Evolutionary conservation across 1,140 invertebrate species (phyloP).

Genomic region (Drosophila nigrodunni): DNA sequence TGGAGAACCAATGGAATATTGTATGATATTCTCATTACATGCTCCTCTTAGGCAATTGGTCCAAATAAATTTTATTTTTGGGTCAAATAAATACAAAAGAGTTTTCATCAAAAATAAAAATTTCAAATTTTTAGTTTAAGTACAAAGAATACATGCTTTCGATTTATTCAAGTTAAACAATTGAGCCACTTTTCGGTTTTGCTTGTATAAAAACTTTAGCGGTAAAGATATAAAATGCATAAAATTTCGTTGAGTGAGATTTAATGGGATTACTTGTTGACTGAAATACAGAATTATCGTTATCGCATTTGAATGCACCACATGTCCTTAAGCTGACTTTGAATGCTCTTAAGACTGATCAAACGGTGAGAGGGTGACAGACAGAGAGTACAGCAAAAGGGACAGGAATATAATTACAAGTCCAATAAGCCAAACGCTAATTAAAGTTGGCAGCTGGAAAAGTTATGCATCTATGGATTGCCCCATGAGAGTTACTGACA

Average conservation of each 20-base stretch:
- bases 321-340: constrained; percentile 3
- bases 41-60: too few species aligned
- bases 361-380: not conserved
- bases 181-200: too few species aligned
- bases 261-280: not conserved
- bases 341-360: not conserved
- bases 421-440: constrained; percentile 46
- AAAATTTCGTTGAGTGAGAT: not conserved
- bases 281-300: not conserved
- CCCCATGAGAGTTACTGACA: not conserved
- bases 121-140: too few species aligned
- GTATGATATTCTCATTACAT: too few species aligned
- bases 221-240: too few species aligned
- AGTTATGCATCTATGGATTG: constrained; percentile 8
- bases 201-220: too few species aligned
- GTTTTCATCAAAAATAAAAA: too few species aligned
- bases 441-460: constrained; percentile 44
- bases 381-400: not conserved
- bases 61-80: too few species aligned
- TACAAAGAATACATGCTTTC: too few species aligned
- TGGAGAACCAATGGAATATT: too few species aligned
- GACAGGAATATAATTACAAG: constrained; percentile 17
- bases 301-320: not conserved
- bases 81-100: too few species aligned
- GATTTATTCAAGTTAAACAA: too few species aligned